Conservation (phyloP, 2,888 invertebrate genomes). For the Odiellus spinosus region DNA sequence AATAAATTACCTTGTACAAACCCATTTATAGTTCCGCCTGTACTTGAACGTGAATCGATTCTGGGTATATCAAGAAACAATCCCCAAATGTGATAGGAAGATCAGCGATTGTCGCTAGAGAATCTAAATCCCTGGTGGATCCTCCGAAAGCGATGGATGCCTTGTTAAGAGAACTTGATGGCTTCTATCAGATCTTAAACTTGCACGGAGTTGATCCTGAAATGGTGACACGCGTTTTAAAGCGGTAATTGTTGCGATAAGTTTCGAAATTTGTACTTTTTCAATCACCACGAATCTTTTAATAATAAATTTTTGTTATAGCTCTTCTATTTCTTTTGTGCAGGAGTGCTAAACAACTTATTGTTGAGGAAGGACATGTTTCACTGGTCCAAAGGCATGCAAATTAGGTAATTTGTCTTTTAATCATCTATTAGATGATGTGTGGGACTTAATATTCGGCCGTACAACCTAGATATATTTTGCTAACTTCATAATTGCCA, state of each 20-base stretch:
- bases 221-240: conserved; percentile 64
- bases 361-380: conserved; percentile 87
- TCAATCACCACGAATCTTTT: neutral
- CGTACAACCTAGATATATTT: neutral
- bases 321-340: conserved; percentile 84
- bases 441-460: too few relatives aligned
- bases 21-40: conserved; percentile 70
- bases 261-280: neutral
- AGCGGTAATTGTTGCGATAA: conserved; percentile 37
- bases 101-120: conserved; percentile 19
- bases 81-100: conserved; percentile 36
- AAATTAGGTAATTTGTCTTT: conserved; percentile 44
- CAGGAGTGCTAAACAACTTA: conserved; percentile 82
- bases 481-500: too few relatives aligned
- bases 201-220: conserved; percentile 56
- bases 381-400: conserved; percentile 94
- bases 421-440: neutral
- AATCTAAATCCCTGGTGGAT: conserved; percentile 18
- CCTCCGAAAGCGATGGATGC: conserved; percentile 41
- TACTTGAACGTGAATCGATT: conserved; percentile 85
- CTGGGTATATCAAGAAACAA: conserved; percentile 46
- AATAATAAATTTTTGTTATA: conserved; percentile 27
- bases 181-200: conserved; percentile 27
- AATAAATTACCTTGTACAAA: neutral
- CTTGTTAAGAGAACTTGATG: conserved; percentile 45